Evolutionary conservation across 2,888 invertebrate genomes (phyloP).

Genomic region (Scelioninae gen. 2): DNA sequence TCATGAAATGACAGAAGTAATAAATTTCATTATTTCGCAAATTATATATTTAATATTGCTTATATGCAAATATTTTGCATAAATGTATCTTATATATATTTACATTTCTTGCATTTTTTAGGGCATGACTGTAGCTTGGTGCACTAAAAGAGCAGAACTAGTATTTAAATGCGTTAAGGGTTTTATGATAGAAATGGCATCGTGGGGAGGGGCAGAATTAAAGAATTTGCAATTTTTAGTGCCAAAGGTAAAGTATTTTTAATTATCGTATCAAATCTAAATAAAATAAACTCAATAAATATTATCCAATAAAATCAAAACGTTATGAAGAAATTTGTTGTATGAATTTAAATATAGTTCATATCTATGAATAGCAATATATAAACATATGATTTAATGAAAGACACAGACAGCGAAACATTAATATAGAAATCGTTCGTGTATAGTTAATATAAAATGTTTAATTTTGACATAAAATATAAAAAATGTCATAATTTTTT

Average conservation of each 20-base stretch:
- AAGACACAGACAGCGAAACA: too few relatives aligned
- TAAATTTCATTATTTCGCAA: constrained; percentile 24
- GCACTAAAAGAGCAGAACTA: constrained; percentile 95
- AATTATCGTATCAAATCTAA: neutral
- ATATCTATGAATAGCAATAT: too few relatives aligned
- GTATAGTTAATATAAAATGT: too few relatives aligned
- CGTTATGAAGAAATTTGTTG: too few relatives aligned
- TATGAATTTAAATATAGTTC: too few relatives aligned
- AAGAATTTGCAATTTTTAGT: constrained; percentile 91
- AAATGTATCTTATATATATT: too few relatives aligned
- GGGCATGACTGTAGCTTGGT: constrained; percentile 98
- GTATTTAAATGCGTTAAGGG: constrained; percentile 99
- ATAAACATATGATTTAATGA: too few relatives aligned
- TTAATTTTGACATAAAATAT: too few relatives aligned
- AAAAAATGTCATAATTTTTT: too few relatives aligned
- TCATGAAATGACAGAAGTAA: constrained; percentile 95
- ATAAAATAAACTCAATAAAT: neutral
- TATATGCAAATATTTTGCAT: neutral
- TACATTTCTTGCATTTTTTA: too few relatives aligned
- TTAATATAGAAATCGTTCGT: too few relatives aligned
- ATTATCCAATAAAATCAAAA: too few relatives aligned
- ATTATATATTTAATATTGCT: neutral
- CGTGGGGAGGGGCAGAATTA: constrained; percentile 92
- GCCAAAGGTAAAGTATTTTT: constrained; percentile 79
- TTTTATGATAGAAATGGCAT: constrained; percentile 98